These are phyloP conservation scores for Leptinotarsa tumamoca DNA, from an alignment of 2,888 invertebrate genomes.

Conservation along the genomic window DNA sequence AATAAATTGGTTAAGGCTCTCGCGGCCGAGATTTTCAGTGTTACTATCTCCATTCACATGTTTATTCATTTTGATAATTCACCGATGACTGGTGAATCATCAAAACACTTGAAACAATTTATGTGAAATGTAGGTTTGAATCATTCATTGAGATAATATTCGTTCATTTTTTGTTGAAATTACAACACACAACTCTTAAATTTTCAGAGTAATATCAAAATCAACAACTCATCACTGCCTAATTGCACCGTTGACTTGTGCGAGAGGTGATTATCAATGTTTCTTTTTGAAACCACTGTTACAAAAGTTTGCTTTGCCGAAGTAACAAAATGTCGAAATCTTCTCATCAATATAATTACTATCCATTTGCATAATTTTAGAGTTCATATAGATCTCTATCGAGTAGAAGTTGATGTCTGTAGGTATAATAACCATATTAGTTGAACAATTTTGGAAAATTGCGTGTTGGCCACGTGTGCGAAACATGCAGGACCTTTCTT, in stretches of 20 bases:
- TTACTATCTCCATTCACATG: too few relatives aligned
- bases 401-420: constrained; percentile 34
- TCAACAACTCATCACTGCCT: too few relatives aligned
- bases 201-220: too few relatives aligned
- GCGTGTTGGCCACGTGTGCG: constrained; percentile 45
- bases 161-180: too few relatives aligned
- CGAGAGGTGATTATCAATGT: constrained; percentile 3
- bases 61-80: too few relatives aligned
- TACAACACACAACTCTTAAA: too few relatives aligned
- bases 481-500: constrained; percentile 42
- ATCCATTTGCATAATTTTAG: constrained; percentile 45
- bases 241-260: background rate
- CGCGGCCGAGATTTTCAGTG: too few relatives aligned
- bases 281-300: background rate
- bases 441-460: constrained; percentile 41
- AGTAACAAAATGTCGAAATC: constrained; percentile 23
- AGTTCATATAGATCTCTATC: constrained; percentile 45
- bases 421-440: constrained; percentile 43
- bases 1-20: too few relatives aligned
- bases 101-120: too few relatives aligned
- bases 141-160: too few relatives aligned
- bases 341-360: constrained; percentile 28
- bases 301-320: constrained; percentile 7
- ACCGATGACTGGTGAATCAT: too few relatives aligned
- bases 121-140: too few relatives aligned